phyloP scores from a whole-genome alignment of 2,113 vertebrate species.

The Corythaeola cristata region DNA sequence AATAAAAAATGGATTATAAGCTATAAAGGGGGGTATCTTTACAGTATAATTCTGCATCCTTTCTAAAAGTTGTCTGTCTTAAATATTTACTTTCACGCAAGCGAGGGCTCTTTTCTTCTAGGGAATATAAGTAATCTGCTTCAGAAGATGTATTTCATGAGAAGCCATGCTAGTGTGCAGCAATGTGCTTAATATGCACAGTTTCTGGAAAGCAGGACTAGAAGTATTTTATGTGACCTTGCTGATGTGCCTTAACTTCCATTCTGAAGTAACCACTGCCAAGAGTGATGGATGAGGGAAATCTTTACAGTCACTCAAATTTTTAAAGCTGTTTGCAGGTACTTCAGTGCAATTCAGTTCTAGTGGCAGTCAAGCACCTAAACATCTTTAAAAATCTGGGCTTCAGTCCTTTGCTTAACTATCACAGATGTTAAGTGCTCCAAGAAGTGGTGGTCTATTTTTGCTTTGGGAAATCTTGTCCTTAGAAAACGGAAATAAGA shows the following conservation, averaged over 20 bases:
- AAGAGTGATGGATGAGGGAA: background rate
- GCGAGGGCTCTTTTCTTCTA: background rate
- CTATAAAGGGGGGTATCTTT: conserved; percentile 30
- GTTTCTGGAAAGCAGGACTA: background rate
- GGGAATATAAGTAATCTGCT: background rate
- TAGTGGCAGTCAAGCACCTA: background rate
- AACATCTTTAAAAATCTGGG: background rate
- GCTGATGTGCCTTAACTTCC: background rate
- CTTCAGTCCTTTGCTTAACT: background rate
- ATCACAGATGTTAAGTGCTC: background rate
- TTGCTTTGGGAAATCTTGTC: background rate
- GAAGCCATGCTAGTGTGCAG: background rate
- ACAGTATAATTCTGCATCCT: conserved; percentile 19
- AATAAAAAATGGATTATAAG: conserved; percentile 66
- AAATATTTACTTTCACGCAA: conserved; percentile 42
- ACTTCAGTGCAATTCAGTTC: background rate
- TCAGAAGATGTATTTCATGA: background rate
- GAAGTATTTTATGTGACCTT: background rate
- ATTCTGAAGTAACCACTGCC: background rate
- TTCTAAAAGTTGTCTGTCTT: conserved; percentile 30
- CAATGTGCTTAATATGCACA: background rate
- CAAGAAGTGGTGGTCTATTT: background rate
- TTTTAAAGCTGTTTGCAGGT: conserved; percentile 17
- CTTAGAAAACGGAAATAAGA: background rate
- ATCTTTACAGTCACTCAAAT: background rate